Evolutionary conservation across 2,888 invertebrate species (phyloP).

Genomic region (Herminia tarsipennalis): DNA sequence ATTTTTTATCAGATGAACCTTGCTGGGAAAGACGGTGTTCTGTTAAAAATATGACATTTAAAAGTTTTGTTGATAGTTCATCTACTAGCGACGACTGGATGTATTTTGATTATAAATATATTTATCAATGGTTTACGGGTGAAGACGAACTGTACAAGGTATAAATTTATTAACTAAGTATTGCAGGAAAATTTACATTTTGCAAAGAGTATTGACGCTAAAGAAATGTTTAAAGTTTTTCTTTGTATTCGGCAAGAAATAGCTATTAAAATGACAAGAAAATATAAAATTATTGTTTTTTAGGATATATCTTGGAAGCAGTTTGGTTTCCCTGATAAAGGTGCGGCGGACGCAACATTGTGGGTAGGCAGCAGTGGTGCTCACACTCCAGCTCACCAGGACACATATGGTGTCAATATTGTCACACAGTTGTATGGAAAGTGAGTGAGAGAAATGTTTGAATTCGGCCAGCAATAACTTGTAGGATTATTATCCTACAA

Average conservation of each 20-base stretch:
- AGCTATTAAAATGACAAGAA: too few relatives aligned
- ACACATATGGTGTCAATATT: slow-evolving; percentile 97
- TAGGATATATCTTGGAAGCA: slow-evolving; percentile 84
- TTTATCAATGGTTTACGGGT: slow-evolving; percentile 88
- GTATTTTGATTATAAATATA: slow-evolving; percentile 95
- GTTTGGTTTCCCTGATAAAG: slow-evolving; percentile 90
- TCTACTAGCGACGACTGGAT: slow-evolving; percentile 86
- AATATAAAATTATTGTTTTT: too few relatives aligned
- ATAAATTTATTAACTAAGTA: slow-evolving; percentile 11
- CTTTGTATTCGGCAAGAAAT: too few relatives aligned
- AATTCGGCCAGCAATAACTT: too few relatives aligned
- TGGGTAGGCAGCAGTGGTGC: slow-evolving; percentile 96
- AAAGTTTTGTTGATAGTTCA: slow-evolving; percentile 84
- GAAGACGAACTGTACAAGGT: slow-evolving; percentile 86
- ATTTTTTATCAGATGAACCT: slow-evolving; percentile 82
- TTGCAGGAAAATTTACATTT: too few relatives aligned
- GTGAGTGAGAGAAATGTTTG: too few relatives aligned
- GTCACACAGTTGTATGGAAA: slow-evolving; percentile 95
- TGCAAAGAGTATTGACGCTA: too few relatives aligned
- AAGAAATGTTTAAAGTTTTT: too few relatives aligned
- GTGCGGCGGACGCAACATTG: slow-evolving; percentile 89
- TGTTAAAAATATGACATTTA: slow-evolving; percentile 85
- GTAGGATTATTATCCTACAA: too few relatives aligned
- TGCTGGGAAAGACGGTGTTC: slow-evolving; percentile 92
- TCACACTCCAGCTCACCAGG: slow-evolving; percentile 97